Base-by-base conservation (phyloP, 2,113 vertebrate species). In the Ceyx cyanopectus region DNA sequence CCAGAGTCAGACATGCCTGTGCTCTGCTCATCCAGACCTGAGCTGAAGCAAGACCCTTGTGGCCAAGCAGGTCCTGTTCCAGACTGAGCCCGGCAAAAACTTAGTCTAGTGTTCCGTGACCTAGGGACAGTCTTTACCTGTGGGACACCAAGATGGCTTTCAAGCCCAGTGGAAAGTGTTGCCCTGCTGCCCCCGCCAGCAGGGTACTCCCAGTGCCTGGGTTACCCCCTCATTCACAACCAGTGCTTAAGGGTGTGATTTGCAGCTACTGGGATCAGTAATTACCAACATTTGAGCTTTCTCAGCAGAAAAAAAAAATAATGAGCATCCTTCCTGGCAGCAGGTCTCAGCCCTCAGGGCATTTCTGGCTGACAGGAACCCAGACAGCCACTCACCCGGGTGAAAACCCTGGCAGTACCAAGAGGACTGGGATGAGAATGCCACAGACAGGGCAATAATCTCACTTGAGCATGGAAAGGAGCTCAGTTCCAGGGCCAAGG, bases 1-100 rank as follows among this genome's bases (percentile, higher is more conserved):
- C n/a, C 0, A 0, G 32, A 79, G 30, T 12, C 2, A 10, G 62
- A 24, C 0, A 4, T 14, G 29, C 24, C 46, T 50, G 69, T 23
- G 58, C 50, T 65, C 72, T 81, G 67, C 51, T 50, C 0, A 2
- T 19, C 24, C 43, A 70, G 60, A 45, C 18, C 16, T 0, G 3
- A 87, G 32, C 8, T 1, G 1, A 48, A 89, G 66, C 0, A 0
- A 85, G 58, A 79, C 15, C 48, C 17, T 1, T 0, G 0, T 32
- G 56, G 30, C 21, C 22, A 41, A 23, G 34, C 5, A 29, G 37
- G 21, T 41, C 24, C n/a, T 82, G 29, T 48, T 48, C 83, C 54
- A 73, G 1, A 51, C 2, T 19, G 32, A 80, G 9, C 34, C 34
- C 2, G 1, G 0, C 0, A 13, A 56, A 66, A 62, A 1, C n/a